Evolutionary conservation across 2,888 invertebrate genomes (phyloP).

Genomic region (Drosophila mulleri): DNA sequence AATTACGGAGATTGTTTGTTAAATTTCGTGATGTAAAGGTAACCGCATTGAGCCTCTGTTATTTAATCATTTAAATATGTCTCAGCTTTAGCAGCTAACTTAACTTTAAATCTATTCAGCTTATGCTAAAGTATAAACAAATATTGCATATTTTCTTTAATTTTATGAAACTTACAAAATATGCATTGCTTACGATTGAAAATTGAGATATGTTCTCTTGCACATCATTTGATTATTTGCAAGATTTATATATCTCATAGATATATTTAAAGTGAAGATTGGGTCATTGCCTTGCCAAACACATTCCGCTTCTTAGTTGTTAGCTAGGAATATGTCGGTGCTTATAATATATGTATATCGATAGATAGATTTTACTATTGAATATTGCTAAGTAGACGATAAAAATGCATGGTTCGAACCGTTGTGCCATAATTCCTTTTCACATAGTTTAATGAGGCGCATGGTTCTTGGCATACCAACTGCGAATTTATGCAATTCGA

Average conservation of each 20-base stretch:
- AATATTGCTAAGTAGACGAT: slow-evolving; percentile 51
- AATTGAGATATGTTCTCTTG: neutral
- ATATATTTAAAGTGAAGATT: slow-evolving; percentile 13
- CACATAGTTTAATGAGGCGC: slow-evolving; percentile 33
- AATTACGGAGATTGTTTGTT: neutral
- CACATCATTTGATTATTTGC: neutral
- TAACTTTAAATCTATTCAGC: neutral
- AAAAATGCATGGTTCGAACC: slow-evolving; percentile 48
- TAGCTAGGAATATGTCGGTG: neutral
- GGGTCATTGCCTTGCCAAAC: slow-evolving; percentile 42
- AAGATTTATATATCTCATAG: neutral
- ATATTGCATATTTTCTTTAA: too few relatives aligned
- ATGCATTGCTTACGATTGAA: neutral
- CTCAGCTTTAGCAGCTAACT: too few relatives aligned
- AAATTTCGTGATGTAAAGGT: neutral
- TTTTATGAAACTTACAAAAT: neutral
- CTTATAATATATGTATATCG: neutral
- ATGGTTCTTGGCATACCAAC: slow-evolving; percentile 47
- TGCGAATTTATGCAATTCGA: slow-evolving; percentile 48
- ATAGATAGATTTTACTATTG: neutral
- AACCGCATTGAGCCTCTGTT: neutral
- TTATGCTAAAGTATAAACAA: neutral
- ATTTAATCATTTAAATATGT: too few relatives aligned
- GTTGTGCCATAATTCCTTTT: slow-evolving; percentile 34
- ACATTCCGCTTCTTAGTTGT: neutral